Evolutionary conservation across 2,888 invertebrate genomes (phyloP).

Genomic region (Mesorhabditis spiculigera): DNA sequence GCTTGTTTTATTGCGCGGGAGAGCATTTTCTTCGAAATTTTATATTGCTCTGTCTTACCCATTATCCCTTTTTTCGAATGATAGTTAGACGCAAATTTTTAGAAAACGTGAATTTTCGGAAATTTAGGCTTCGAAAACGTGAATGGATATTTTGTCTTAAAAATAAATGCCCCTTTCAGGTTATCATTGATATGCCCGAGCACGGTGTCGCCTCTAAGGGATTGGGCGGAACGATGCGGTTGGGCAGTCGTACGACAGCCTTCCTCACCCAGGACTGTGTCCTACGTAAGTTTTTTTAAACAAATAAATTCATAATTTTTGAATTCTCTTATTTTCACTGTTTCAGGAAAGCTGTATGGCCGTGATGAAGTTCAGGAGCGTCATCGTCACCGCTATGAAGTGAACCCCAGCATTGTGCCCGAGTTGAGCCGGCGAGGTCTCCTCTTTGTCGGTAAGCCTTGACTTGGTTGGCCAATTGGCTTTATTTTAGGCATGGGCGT

Average conservation of each 20-base stretch:
- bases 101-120: neutral
- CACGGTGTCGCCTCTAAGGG: slow-evolving; percentile 76
- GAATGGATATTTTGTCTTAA: neutral
- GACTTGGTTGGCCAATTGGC: neutral
- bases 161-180: slow-evolving; percentile 27
- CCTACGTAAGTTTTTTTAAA: slow-evolving; percentile 54
- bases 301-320: neutral
- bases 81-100: neutral
- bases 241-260: slow-evolving; percentile 85
- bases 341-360: slow-evolving; percentile 44
- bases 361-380: slow-evolving; percentile 76
- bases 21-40: too few species aligned
- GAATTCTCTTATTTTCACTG: neutral
- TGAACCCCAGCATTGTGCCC: slow-evolving; percentile 79
- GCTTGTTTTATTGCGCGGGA: too few species aligned
- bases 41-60: neutral
- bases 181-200: slow-evolving; percentile 94
- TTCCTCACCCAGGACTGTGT: slow-evolving; percentile 67
- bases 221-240: slow-evolving; percentile 94
- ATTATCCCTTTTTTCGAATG: slow-evolving; percentile 8
- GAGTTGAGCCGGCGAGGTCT: slow-evolving; percentile 78
- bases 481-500: slow-evolving; percentile 60
- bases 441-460: slow-evolving; percentile 70
- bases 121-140: neutral
- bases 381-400: slow-evolving; percentile 92